Base-by-base conservation (phyloP, 2,113 vertebrate genomes). In the Lagopus leucura region DNA sequence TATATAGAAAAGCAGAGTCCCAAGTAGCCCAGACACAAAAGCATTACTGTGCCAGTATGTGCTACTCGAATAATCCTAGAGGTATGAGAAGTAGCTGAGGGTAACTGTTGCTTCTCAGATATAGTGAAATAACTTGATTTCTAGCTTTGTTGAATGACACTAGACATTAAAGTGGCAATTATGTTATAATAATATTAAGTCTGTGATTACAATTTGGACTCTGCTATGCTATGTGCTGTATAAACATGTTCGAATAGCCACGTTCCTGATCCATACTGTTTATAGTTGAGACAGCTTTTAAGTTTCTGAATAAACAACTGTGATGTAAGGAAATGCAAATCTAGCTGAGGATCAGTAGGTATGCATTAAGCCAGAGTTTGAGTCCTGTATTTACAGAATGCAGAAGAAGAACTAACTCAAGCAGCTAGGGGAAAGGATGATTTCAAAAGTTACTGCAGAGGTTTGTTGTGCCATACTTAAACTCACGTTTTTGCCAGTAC, bases 281-380 rank as follows among this genome's bases (percentile, higher is more conserved):
- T 93, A 91, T 52, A 83, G 10, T 34, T 89, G 34, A 93, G 69
- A 82, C 65, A 83, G 61, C 94, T 97, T 91, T 81, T 67, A 83
- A 80, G 36, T 72, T 82, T 40, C 38, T 91, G 60, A 89, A 90
- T 89, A 93, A 96, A 95, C 43, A 94, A 13, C 73, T 91, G 87
- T 77, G 72, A 81, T 78, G 76, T 83, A 60, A 92, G 75, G 47
- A 91, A 92, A 67, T 60, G 28, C 30, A 72, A 90, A 88, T 69
- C 58, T 86, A 94, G 78, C 52, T 85, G 61, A 89, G 64, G 67
- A 73, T 89, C 84, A 70, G 60, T 86, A 73, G 73, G 78, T 72
- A 43, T 28, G 32, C 61, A 60, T 91, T 88, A 73, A 95, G 67
- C 30, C 36, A 65, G 38, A 72, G 20, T 89, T 6, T 42, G 47